Evolutionary conservation across 2,797 vertebrate genomes (phyloP).

Genomic region (Anableps anableps): DNA sequence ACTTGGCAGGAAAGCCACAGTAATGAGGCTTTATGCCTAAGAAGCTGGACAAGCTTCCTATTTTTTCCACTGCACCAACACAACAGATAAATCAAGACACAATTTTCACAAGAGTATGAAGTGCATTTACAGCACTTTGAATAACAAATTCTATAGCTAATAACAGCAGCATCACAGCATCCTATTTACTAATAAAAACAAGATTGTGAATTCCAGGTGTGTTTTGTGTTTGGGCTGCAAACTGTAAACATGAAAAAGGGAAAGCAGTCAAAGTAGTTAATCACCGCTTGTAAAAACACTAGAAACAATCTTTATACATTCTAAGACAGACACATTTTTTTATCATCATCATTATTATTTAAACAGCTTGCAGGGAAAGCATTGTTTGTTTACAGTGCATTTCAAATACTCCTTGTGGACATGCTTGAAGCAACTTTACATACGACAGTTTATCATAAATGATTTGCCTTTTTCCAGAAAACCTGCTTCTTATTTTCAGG

Average conservation of each 20-base stretch:
- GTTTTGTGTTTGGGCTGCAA: background rate
- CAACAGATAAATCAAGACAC: background rate
- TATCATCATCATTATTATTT: no score
- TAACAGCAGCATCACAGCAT: background rate
- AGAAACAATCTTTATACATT: background rate
- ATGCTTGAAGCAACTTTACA: background rate
- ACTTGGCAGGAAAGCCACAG: background rate
- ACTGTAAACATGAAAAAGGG: background rate
- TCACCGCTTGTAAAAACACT: background rate
- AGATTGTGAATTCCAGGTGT: background rate
- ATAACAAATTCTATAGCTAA: background rate
- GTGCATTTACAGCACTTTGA: background rate
- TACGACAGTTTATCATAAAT: background rate
- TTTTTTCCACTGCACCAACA: background rate
- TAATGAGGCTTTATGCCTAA: background rate
- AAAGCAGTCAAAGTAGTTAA: background rate
- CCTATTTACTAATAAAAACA: background rate
- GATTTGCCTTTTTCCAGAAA: background rate
- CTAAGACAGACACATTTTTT: no score
- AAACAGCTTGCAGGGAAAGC: no score
- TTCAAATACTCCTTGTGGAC: no score
- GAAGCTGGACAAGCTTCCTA: background rate
- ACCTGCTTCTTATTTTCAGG: constrained; percentile 7
- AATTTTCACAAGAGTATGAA: background rate
- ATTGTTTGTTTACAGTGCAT: no score